A percentile compares a stretch with the other conserved stretches of the same genome.
Conservation (phyloP, 35 echinoderm and acorn worm genomes). For the Chiridota heheva region DNA sequence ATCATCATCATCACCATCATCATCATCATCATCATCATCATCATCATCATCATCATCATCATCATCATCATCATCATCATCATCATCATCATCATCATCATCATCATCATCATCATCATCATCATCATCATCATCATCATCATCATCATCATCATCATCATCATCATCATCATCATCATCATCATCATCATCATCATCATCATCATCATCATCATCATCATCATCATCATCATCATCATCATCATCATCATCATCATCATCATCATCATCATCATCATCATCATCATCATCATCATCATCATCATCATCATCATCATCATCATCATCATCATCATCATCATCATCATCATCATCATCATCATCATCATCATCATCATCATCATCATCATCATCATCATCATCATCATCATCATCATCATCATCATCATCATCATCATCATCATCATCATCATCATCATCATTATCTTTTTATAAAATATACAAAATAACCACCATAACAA, state of each 20-base stretch:
- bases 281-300: conserved; percentile 4
- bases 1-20: not conserved
- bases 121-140: conserved; percentile 6
- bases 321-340: not conserved
- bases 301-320: conserved; percentile 5
- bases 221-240: conserved; percentile 4
- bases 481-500: no score
- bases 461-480: not conserved
- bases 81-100: conserved; percentile 6
- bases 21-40: conserved; percentile 6
- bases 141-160: conserved; percentile 6
- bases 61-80: conserved; percentile 5
- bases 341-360: not conserved
- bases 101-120: conserved; percentile 5
- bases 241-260: conserved; percentile 5
- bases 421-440: conserved; percentile 5
- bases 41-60: conserved; percentile 6
- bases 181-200: conserved; percentile 5
- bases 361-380: conserved; percentile 6
- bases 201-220: conserved; percentile 4
- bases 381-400: conserved; percentile 5
- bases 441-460: conserved; percentile 5
- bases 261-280: conserved; percentile 4
- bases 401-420: conserved; percentile 6
- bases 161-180: conserved; percentile 4